A percentile compares a stretch with the other conserved stretches of the same genome.
Evolutionary conservation across 2,113 vertebrate species (phyloP).

Genomic region (Colius striatus): DNA sequence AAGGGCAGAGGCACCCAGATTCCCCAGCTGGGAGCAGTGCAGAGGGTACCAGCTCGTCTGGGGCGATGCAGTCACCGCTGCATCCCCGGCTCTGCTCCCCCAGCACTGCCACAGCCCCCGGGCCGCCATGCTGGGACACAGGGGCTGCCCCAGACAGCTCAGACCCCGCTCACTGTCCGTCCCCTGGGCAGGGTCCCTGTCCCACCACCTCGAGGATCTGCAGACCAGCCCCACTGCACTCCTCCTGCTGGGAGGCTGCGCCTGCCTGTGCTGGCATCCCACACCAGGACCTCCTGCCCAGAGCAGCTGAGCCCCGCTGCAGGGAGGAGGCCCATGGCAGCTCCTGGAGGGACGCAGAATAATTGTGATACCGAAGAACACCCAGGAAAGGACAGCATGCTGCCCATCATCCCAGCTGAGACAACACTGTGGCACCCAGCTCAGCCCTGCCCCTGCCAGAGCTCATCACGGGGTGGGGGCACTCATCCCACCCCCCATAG

Average conservation of each 20-base stretch:
- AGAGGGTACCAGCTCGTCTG: rapidly evolving
- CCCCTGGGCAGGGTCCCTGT: background rate
- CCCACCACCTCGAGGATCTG: rapidly evolving
- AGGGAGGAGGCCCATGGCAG: rapidly evolving
- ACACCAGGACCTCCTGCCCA: rapidly evolving
- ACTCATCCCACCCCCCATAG: rapidly evolving
- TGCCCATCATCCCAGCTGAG: rapidly evolving
- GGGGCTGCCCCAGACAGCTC: background rate
- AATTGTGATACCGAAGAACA: background rate
- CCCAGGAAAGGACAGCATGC: background rate
- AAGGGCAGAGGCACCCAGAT: background rate
- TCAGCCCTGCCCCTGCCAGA: too few relatives aligned
- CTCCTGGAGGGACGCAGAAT: rapidly evolving
- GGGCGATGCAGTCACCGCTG: rapidly evolving
- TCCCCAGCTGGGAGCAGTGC: too few relatives aligned
- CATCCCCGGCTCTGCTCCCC: background rate
- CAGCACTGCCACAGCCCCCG: rapidly evolving
- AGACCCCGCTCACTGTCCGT: background rate
- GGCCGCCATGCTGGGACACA: rapidly evolving
- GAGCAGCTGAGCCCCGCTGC: rapidly evolving
- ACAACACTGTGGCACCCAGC: rapidly evolving
- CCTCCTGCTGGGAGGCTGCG: background rate
- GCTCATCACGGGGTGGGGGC: too few relatives aligned
- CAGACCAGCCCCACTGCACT: rapidly evolving
- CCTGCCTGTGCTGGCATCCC: background rate